Evolutionary conservation across 2,888 invertebrate species (phyloP).

Genomic region (Tricholauxania praeusta): DNA sequence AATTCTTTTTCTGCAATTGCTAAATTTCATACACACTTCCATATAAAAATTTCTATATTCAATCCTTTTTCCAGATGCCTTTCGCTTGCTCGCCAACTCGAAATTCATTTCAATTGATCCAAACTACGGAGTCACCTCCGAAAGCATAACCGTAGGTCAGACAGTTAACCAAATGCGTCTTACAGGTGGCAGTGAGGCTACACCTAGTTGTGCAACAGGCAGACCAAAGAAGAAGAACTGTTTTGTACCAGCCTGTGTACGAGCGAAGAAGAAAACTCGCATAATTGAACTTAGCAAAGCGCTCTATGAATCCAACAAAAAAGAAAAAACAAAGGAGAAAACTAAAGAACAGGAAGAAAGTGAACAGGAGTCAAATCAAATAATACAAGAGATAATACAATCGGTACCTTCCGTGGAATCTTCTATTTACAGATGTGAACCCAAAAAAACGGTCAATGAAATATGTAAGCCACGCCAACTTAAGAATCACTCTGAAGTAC

Average conservation of each 20-base stretch:
- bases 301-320: neutral
- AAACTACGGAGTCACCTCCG: constrained; percentile 11
- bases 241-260: no score
- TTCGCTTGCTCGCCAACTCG: constrained; percentile 38
- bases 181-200: constrained; percentile 18
- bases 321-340: neutral
- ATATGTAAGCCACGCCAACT: neutral
- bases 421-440: neutral
- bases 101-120: constrained; percentile 37
- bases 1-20: neutral
- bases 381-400: neutral
- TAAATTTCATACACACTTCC: neutral
- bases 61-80: constrained; percentile 33
- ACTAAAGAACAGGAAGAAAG: no score
- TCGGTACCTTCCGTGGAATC: neutral
- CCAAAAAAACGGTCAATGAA: neutral
- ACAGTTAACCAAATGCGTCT: neutral
- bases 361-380: no score
- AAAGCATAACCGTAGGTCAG: no score
- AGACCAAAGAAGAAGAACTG: neutral
- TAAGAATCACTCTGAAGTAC: neutral
- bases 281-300: no score
- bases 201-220: no score
- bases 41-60: neutral
- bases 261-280: no score